These are phyloP conservation scores for Malacoctenus gilli DNA, from an alignment of 2,797 vertebrate genomes.

Conservation along the genomic window DNA sequence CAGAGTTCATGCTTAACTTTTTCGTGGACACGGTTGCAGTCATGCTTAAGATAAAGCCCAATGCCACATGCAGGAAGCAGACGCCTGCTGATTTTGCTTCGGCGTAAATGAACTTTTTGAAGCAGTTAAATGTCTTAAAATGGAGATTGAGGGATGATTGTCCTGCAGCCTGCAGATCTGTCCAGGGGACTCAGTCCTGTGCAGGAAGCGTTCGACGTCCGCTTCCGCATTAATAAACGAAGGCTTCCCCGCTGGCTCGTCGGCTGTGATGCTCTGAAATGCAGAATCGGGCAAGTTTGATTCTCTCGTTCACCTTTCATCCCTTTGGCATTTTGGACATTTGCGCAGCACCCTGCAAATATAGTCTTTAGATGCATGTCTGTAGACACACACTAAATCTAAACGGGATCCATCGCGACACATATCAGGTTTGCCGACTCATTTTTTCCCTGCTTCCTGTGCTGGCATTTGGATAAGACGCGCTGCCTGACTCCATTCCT, in stretches of 20 bases:
- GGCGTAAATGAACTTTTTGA: too few species aligned
- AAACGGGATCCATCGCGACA: slow-evolving; percentile 36
- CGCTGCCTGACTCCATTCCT: slow-evolving; percentile 58
- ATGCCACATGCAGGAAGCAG: slow-evolving; percentile 56
- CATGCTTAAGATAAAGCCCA: slow-evolving; percentile 57
- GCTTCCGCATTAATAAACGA: slow-evolving; percentile 15
- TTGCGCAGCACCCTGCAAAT: not conserved
- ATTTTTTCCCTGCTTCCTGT: slow-evolving; percentile 29
- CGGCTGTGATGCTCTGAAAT: slow-evolving; percentile 55
- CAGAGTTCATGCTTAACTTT: slow-evolving; percentile 13
- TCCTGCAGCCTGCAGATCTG: slow-evolving; percentile 51
- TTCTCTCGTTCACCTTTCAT: not conserved
- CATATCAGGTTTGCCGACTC: slow-evolving; percentile 41
- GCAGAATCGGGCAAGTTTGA: slow-evolving; percentile 51
- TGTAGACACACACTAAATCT: slow-evolving; percentile 17
- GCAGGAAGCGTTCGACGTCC: slow-evolving; percentile 18
- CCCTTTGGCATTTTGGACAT: too few species aligned
- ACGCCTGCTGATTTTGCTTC: slow-evolving; percentile 16
- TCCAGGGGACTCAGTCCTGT: slow-evolving; percentile 19
- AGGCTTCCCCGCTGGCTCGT: slow-evolving; percentile 17
- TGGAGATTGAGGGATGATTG: slow-evolving; percentile 54
- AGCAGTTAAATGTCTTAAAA: too few species aligned
- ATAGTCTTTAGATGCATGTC: slow-evolving; percentile 8
- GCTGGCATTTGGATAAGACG: slow-evolving; percentile 44
- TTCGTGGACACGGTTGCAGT: slow-evolving; percentile 24